Percentiles rank a stretch among this genome's conserved stretches.
phyloP scores from a whole-genome alignment of 2,797 vertebrate species.

The Sebastes glaucus region DNA sequence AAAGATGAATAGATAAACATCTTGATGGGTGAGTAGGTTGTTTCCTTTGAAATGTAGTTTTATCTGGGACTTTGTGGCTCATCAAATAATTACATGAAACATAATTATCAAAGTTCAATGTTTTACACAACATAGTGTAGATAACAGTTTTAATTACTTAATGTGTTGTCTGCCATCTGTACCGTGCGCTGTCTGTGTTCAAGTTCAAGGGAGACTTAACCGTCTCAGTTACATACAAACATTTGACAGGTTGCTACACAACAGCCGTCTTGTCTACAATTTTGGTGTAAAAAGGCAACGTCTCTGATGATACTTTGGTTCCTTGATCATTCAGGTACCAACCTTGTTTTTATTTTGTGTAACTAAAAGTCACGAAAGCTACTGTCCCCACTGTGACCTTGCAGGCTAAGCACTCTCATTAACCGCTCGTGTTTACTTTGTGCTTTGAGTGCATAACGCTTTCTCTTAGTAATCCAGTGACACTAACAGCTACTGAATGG shows the following conservation, averaged over 20 bases:
- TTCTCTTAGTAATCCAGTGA: conserved; percentile 41
- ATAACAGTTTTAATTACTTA: background rate
- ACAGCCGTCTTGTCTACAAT: background rate
- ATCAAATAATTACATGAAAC: background rate
- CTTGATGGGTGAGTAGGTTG: too few relatives aligned
- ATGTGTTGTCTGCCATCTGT: background rate
- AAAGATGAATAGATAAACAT: background rate
- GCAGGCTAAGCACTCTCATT: conserved; percentile 20
- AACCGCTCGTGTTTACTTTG: conserved; percentile 23
- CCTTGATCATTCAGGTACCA: background rate
- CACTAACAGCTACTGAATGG: conserved; percentile 6
- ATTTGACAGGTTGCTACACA: background rate
- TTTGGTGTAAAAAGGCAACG: background rate
- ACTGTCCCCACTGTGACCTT: conserved; percentile 18
- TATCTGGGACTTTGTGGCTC: background rate
- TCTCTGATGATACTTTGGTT: background rate
- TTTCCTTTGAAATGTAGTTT: background rate
- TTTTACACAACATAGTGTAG: background rate
- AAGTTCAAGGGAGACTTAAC: background rate
- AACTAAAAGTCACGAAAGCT: conserved; percentile 1
- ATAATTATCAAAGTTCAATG: background rate
- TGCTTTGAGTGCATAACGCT: background rate
- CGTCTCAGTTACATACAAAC: background rate
- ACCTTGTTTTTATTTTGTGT: background rate
- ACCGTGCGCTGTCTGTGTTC: background rate